Evolutionary conservation across 2,113 vertebrate species (phyloP).

Genomic region (Willisornis vidua): DNA sequence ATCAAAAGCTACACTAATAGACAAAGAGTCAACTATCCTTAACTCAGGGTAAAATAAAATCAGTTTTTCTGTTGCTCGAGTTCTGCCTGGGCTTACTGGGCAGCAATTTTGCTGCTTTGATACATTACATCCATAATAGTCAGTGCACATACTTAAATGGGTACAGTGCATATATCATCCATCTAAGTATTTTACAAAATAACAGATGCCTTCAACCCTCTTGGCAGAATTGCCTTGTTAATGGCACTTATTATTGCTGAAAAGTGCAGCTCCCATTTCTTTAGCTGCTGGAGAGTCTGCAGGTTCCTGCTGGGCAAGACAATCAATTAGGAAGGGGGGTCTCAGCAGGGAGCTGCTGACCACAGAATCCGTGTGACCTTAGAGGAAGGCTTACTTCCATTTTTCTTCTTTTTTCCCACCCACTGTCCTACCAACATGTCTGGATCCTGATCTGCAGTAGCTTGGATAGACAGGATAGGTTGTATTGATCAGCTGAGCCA

Average conservation of each 20-base stretch:
- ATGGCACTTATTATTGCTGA: slow-evolving; percentile 38
- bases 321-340: neutral
- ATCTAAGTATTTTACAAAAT: slow-evolving; percentile 32
- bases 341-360: neutral
- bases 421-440: neutral
- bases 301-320: slow-evolving; percentile 41
- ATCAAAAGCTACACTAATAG: slow-evolving; percentile 47
- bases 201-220: slow-evolving; percentile 30
- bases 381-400: neutral
- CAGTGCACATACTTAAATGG: neutral
- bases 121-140: slow-evolving; percentile 17
- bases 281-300: slow-evolving; percentile 25
- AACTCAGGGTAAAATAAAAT: slow-evolving; percentile 41
- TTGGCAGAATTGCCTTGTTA: slow-evolving; percentile 58
- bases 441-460: neutral
- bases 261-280: slow-evolving; percentile 32
- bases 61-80: slow-evolving; percentile 6
- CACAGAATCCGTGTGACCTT: neutral
- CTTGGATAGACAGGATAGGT: neutral
- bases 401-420: neutral
- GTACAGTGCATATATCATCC: neutral
- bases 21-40: slow-evolving; percentile 34
- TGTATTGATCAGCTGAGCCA: neutral
- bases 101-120: slow-evolving; percentile 48
- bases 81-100: slow-evolving; percentile 7